A percentile compares a stretch with the other conserved stretches of the same genome.
phyloP scores from a whole-genome alignment of 2,797 vertebrate species.

The Champsocephalus esox region DNA sequence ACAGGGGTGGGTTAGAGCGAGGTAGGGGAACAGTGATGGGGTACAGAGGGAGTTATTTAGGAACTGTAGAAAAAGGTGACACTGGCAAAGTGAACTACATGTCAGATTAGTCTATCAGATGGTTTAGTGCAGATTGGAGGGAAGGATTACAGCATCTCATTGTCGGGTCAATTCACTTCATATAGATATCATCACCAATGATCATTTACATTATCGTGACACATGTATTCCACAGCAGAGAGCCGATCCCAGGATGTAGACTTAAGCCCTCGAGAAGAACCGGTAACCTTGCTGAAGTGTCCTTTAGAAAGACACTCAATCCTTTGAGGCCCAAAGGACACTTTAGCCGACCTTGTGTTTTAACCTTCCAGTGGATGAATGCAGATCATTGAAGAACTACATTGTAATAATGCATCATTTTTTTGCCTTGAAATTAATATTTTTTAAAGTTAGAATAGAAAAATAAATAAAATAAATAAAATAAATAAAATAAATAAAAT shows the following conservation, averaged over 20 bases:
- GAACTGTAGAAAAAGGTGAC: conserved; percentile 21
- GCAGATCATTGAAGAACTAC: neutral
- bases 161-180: conserved; percentile 57
- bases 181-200: conserved; percentile 44
- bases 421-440: neutral
- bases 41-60: conserved; percentile 22
- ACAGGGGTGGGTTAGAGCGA: conserved; percentile 18
- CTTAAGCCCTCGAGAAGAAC: conserved; percentile 27
- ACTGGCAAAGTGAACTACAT: conserved; percentile 34
- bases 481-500: too few species aligned
- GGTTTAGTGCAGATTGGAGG: conserved; percentile 17
- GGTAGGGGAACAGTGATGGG: conserved; percentile 16
- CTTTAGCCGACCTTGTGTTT: conserved; percentile 11
- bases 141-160: conserved; percentile 39
- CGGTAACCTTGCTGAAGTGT: conserved; percentile 17
- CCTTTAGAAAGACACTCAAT: conserved; percentile 38
- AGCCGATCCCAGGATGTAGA: conserved; percentile 16
- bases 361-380: conserved; percentile 3
- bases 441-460: neutral
- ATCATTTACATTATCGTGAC: conserved; percentile 51
- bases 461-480: too few species aligned
- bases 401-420: conserved; percentile 1
- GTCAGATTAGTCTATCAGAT: conserved; percentile 44
- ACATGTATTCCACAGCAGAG: conserved; percentile 27
- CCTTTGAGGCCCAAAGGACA: neutral